These are phyloP conservation scores for Fukomys damarensis DNA, from an alignment of 2,113 vertebrate species.

Conservation along the genomic window DNA sequence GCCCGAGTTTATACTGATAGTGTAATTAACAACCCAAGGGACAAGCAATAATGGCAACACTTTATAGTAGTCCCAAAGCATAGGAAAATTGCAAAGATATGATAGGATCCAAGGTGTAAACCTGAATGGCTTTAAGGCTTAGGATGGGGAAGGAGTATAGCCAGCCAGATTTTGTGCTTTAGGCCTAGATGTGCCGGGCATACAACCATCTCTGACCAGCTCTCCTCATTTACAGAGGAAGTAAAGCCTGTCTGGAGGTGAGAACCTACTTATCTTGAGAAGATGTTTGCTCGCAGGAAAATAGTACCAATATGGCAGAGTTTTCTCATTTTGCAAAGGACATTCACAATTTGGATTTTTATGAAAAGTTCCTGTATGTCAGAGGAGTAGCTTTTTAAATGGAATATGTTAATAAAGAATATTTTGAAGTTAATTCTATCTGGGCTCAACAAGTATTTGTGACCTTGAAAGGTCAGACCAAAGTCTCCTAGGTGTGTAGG, in stretches of 20 bases:
- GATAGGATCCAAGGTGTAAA: neutral
- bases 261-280: accelerated
- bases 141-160: accelerated
- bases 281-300: neutral
- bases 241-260: accelerated
- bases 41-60: neutral
- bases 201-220: neutral
- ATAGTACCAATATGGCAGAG: neutral
- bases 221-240: neutral
- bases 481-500: neutral
- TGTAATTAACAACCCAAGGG: neutral
- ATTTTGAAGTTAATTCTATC: neutral
- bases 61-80: neutral
- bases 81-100: accelerated
- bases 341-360: neutral
- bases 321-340: neutral
- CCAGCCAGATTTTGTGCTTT: neutral
- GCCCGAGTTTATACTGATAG: neutral
- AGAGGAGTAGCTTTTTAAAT: neutral
- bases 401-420: neutral
- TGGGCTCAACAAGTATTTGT: neutral
- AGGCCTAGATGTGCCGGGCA: neutral
- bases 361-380: neutral
- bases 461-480: neutral
- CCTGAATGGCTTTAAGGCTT: accelerated